phyloP scores from a whole-genome alignment of 2,797 vertebrate genomes.

The Acipenser oxyrinchus region DNA sequence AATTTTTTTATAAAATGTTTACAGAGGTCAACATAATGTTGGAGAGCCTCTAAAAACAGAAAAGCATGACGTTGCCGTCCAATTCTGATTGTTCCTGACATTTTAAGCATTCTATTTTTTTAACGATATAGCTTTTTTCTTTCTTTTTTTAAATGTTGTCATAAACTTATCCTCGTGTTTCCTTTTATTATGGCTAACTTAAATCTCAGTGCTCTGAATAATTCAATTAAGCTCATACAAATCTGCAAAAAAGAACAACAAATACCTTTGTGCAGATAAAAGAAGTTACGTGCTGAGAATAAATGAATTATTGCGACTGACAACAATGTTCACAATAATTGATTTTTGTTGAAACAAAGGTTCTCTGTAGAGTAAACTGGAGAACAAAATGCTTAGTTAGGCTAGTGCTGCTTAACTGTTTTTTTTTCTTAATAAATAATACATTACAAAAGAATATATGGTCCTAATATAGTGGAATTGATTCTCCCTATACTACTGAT shows the following conservation, averaged over 20 bases:
- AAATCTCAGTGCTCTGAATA: not conserved
- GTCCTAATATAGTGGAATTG: slow-evolving; percentile 7
- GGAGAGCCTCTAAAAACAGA: no score
- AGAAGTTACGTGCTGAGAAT: slow-evolving; percentile 17
- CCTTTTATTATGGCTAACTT: not conserved
- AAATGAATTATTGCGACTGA: slow-evolving; percentile 17
- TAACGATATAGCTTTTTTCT: no score
- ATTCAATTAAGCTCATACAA: slow-evolving; percentile 9
- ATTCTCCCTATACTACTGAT: slow-evolving; percentile 12
- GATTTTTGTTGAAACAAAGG: slow-evolving; percentile 17
- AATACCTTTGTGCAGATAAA: slow-evolving; percentile 6
- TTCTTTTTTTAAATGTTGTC: not conserved
- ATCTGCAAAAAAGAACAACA: slow-evolving; percentile 1
- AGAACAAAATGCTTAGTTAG: slow-evolving; percentile 10
- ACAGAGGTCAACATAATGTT: no score
- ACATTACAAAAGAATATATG: slow-evolving; percentile 12
- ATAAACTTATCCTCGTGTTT: not conserved
- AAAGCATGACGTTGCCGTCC: no score
- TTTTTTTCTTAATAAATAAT: slow-evolving; percentile 13
- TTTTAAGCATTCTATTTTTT: not conserved
- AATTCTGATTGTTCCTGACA: no score
- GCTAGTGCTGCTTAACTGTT: no score
- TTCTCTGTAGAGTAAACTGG: slow-evolving; percentile 13
- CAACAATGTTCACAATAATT: slow-evolving; percentile 17
- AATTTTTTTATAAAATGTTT: no score